Conservation (phyloP, 2,797 vertebrate genomes). For the Falco naumanni region DNA sequence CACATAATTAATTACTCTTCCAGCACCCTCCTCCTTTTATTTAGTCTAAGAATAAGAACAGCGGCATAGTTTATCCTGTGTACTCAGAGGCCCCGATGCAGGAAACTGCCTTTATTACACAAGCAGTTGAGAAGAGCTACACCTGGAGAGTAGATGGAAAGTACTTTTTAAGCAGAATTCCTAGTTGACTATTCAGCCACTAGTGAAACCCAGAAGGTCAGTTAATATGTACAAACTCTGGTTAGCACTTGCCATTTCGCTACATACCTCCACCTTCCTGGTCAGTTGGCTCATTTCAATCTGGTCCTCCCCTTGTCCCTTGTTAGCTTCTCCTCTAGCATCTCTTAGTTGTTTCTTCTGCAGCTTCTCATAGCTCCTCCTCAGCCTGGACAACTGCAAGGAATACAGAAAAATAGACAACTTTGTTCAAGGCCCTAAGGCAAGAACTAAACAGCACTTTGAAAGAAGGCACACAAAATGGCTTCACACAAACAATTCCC, state of each 20-base stretch:
- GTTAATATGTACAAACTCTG: neutral
- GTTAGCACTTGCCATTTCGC: neutral
- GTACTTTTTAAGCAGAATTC: neutral
- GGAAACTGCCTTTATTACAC: neutral
- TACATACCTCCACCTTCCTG: conserved; percentile 84
- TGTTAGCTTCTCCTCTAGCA: conserved; percentile 72
- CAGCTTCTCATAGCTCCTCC: conserved; percentile 92
- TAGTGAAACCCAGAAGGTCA: neutral
- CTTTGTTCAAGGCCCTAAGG: neutral
- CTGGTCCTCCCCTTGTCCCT: conserved; percentile 74
- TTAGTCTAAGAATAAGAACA: neutral
- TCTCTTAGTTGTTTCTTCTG: conserved; percentile 87
- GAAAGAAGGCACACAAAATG: neutral
- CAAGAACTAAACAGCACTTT: neutral
- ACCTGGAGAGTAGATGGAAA: neutral
- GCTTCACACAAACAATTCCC: conserved; percentile 8
- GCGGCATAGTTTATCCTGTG: neutral
- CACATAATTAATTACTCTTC: neutral
- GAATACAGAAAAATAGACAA: conserved; percentile 33
- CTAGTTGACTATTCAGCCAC: neutral
- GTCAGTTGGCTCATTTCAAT: conserved; percentile 82
- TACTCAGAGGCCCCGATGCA: neutral
- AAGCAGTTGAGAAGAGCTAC: neutral
- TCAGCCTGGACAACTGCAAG: conserved; percentile 86
- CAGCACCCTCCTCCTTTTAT: neutral